These are phyloP conservation scores for Sesia bembeciformis DNA, from an alignment of 2,888 invertebrate genomes.

Conservation along the genomic window DNA sequence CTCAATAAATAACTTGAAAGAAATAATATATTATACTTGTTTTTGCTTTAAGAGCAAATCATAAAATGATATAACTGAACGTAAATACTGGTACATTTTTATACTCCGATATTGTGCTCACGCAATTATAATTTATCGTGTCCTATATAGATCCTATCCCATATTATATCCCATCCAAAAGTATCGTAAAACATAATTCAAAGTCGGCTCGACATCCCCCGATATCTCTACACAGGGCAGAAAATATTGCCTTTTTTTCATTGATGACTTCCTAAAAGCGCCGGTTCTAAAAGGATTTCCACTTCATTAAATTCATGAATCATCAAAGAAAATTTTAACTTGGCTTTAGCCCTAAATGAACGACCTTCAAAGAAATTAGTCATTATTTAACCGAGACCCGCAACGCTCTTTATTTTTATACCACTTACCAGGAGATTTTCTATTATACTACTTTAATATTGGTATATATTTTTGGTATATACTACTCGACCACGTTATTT, in stretches of 20 bases:
- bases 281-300: conserved; percentile 2
- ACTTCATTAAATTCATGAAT: conserved; percentile 5
- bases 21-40: too few relatives aligned
- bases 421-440: too few relatives aligned
- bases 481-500: too few relatives aligned
- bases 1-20: too few relatives aligned
- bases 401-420: too few relatives aligned
- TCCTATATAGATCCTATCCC: too few relatives aligned
- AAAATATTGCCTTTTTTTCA: conserved; percentile 1
- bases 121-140: background rate
- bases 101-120: background rate
- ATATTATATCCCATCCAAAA: background rate
- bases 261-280: conserved; percentile 2
- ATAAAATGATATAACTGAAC: background rate
- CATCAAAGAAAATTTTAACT: conserved; percentile 1
- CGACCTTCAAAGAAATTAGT: background rate
- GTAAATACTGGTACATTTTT: background rate
- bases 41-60: too few relatives aligned
- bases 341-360: background rate
- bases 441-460: background rate
- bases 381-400: background rate
- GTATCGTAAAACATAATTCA: conserved; percentile 2
- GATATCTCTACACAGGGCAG: background rate
- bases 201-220: conserved; percentile 1
- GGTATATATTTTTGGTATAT: background rate